Base-by-base conservation (phyloP, 2,888 invertebrate genomes). In the Mimas tiliae region DNA sequence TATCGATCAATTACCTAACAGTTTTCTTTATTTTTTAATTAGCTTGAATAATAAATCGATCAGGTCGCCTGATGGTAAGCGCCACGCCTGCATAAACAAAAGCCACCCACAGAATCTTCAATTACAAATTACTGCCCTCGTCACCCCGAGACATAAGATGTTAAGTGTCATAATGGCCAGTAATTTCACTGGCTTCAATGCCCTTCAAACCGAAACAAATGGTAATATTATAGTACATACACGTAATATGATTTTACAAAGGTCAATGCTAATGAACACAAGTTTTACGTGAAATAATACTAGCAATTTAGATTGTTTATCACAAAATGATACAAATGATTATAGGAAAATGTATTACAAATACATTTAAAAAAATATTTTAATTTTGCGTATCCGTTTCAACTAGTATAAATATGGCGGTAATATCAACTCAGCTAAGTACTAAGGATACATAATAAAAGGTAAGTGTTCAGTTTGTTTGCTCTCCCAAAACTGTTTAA, bases 291-390 rank as follows among this genome's bases (percentile, higher is more conserved):
- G n/a, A 58, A 16, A 55, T 9, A 58, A 58, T 42, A 42, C 58
- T 4, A 38, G 12, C 58, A 38, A 58, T 58, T 58, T 16, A 58
- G 58, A 58, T 58, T 58, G 38, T 42, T 42, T 19, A 42, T 58
- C 19, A 19, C 16, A 19, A 58, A 58, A 58, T 19, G 42, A 42
- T 58, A 58, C 7, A 55, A 48, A 34, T 55, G 16, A 38, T 16
- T 21, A 19, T 42, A 6, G 42, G 16, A 9, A 58, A 58, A 38
- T 42, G 19, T n/a, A 38, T 55, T 58, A 19, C 11, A 19, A 50
- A 9, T 19, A 50, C 11, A 19, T 12, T 19, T 42, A 12, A 42
- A 42, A 38, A 53, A 53, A 34, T 38, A 58, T 19, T 19, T 11
- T 58, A 42, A 58, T 58, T 6, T 1, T 19, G 38, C 6, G 19